Evolutionary conservation across 2,888 invertebrate species (phyloP).

Genomic region (Eugnorisma glareosa): DNA sequence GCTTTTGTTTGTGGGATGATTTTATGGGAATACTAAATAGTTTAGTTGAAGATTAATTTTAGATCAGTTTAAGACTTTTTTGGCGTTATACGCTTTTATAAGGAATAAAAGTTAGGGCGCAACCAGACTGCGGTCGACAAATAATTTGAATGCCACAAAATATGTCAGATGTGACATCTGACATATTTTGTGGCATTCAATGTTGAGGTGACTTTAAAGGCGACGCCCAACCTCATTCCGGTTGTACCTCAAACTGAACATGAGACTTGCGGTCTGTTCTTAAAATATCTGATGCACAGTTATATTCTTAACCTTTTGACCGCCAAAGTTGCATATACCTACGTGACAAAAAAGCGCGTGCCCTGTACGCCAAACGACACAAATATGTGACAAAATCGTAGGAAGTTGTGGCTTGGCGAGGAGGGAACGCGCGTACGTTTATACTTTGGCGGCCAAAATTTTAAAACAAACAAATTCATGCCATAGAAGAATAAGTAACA

Average conservation of each 20-base stretch:
- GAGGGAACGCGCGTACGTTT: no score
- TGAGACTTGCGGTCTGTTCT: neutral
- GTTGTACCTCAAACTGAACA: neutral
- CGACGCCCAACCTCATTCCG: neutral
- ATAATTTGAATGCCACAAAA: no score
- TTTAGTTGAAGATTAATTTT: slow-evolving; percentile 5
- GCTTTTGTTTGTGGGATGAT: slow-evolving; percentile 82
- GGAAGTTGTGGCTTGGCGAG: no score
- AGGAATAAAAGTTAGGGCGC: neutral
- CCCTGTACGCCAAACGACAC: no score
- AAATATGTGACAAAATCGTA: no score
- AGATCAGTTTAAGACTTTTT: neutral
- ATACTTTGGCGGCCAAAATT: no score
- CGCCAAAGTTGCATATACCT: no score
- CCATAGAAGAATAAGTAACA: neutral
- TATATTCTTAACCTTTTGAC: no score
- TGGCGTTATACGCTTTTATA: neutral
- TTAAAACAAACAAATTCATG: no score
- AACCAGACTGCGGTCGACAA: neutral
- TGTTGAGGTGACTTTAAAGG: neutral
- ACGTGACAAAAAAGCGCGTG: no score
- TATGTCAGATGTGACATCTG: no score
- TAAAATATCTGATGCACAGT: neutral
- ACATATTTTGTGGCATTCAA: neutral
- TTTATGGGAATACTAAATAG: slow-evolving; percentile 70